Conservation (phyloP, 2,888 invertebrate genomes). For the Chaetogeoica ovagalla region DNA sequence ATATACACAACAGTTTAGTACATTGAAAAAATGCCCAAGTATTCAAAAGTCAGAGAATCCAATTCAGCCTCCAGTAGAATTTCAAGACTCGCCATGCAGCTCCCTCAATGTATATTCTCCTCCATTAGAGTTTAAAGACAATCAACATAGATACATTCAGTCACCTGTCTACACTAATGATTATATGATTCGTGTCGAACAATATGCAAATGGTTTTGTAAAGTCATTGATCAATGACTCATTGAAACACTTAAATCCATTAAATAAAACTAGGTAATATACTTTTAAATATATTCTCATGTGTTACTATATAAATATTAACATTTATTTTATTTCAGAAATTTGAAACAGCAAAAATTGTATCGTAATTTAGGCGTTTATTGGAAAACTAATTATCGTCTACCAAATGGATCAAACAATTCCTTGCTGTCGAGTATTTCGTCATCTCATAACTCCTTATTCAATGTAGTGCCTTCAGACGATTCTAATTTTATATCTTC, state of each 20-base stretch:
- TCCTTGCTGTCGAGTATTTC: constrained; percentile 42
- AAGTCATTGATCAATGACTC: constrained; percentile 41
- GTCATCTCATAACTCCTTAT: constrained; percentile 76
- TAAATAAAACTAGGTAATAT: constrained; percentile 21
- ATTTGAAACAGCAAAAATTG: constrained; percentile 26
- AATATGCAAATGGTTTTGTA: constrained; percentile 44
- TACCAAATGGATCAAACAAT: constrained; percentile 48
- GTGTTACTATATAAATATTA: not conserved
- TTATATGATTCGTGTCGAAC: constrained; percentile 39
- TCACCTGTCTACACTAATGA: constrained; percentile 34
- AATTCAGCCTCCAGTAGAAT: constrained; percentile 83
- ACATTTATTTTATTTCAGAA: constrained; percentile 26
- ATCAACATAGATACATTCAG: constrained; percentile 10
- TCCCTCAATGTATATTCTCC: constrained; percentile 31
- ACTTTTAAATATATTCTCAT: not conserved
- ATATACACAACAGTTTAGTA: constrained; percentile 60
- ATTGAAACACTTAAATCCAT: constrained; percentile 33
- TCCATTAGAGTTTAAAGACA: constrained; percentile 38
- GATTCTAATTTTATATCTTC: constrained; percentile 87
- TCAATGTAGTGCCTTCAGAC: constrained; percentile 69
- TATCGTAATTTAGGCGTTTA: constrained; percentile 37
- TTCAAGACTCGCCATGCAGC: constrained; percentile 69
- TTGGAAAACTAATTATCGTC: constrained; percentile 47
- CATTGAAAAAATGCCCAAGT: constrained; percentile 56
- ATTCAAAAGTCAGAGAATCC: constrained; percentile 57